Base-by-base conservation (phyloP, 2,113 vertebrate genomes). In the Cinclus mexicanus region DNA sequence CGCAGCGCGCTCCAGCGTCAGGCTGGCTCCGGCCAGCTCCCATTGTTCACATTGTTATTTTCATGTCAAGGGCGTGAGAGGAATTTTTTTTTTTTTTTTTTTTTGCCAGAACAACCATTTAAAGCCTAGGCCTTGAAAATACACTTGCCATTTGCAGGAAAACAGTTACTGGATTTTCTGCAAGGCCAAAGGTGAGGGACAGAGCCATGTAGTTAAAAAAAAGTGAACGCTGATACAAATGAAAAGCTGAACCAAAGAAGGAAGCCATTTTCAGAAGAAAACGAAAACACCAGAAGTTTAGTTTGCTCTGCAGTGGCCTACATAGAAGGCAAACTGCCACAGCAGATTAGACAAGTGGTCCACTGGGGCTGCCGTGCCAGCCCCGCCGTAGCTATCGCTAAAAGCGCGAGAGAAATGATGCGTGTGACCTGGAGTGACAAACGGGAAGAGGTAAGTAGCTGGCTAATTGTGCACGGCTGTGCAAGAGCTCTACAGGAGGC, bases 1-100 rank as follows among this genome's bases (percentile, higher is more conserved):
- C 23, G 2, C 41, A 3, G 87, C 33, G 11, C 0, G 0, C 83
- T 94, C 70, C 90, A 95, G 88, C 90, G 83, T 94, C 94, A 96
- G 80, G 71, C 94, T 97, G 95, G 94, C 95, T 97, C 96, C 94
- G 14, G 94, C 52, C 90, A 91, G 94, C 89, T 96, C 86, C 97
- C 61, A 96, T 97, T 97, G 96, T 97, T 96, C 89, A 79, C 78
- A 80, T 87, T 89, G 93, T 87, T 95, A 82, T 95, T 97, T 95
- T 95, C 93, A 56, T 75, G 77, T 96, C 93, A 94, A 96, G 94
- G 94, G 92, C 74, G 28, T 90, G 79, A 96, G n/a, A 90, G 42
- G 88, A 89, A 86, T 68, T 35, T 52, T 55, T 69, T 75, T 55
- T 39, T 59, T 42, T 50, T 72, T 65, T 52, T 49, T 65, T 65